Percentiles rank a stretch among this genome's conserved stretches.
These are phyloP conservation scores for Chaenocephalus aceratus DNA, from an alignment of 2,113 vertebrate species.

Conservation along the genomic window DNA sequence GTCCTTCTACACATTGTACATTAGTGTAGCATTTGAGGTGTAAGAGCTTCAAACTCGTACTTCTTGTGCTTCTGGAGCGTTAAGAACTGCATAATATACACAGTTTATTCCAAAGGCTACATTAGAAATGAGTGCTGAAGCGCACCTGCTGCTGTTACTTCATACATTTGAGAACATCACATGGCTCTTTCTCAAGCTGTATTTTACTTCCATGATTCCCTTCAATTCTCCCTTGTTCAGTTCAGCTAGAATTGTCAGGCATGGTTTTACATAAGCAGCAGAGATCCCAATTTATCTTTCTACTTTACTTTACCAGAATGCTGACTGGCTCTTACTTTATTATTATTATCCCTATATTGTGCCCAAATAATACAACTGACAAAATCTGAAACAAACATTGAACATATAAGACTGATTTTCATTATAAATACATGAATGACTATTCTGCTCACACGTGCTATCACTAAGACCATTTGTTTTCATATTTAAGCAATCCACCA, in stretches of 20 bases:
- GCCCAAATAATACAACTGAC: not conserved
- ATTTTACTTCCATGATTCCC: conserved; percentile 9
- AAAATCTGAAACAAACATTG: not conserved
- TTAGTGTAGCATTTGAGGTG: too few relatives aligned
- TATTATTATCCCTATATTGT: not conserved
- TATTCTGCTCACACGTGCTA: not conserved
- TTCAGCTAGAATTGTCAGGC: not conserved
- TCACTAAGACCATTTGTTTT: not conserved
- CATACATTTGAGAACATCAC: not conserved
- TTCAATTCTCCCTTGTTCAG: not conserved
- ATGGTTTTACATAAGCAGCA: not conserved
- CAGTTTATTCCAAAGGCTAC: too few relatives aligned
- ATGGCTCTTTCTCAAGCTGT: not conserved
- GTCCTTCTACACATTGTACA: not conserved
- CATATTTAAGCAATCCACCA: not conserved
- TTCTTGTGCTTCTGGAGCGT: too few relatives aligned
- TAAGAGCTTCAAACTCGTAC: too few relatives aligned
- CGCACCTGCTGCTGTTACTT: not conserved
- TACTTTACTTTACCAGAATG: not conserved
- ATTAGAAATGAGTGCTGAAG: not conserved
- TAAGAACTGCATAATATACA: too few relatives aligned
- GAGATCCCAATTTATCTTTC: not conserved
- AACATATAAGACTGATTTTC: not conserved
- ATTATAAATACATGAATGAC: not conserved
- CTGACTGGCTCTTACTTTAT: not conserved